Base-by-base conservation (phyloP, 2,888 invertebrate species). In the Ochlodes sylvanus region DNA sequence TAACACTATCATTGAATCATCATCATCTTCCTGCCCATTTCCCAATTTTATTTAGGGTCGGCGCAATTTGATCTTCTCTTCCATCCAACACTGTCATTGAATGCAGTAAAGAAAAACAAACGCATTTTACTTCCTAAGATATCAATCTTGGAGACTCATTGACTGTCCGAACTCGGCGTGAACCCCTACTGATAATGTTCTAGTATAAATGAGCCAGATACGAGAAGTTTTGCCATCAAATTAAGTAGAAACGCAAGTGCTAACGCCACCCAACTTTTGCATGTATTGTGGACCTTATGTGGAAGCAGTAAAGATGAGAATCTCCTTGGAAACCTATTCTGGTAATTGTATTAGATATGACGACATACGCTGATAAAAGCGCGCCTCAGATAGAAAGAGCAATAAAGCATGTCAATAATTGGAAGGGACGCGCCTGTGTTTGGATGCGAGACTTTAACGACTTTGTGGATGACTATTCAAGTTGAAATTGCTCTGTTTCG, bases 401-500 rank as follows among this genome's bases (percentile, higher is more conserved):
- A 89, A 90, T 92, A 92, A 91, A 91, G 81, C 84, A 89, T 86
- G 85, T 83, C 88, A 86, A 87, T 91, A 90, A 92, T 90, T 90
- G 88, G 82, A 82, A 80, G 89, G 88, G 89, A 85, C 83, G 83
- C 78, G 78, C 77, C 75, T 74, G 70, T 77, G 72, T 74, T 72
- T 70, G 71, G 73, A 69, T 72, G 75, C 71, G 69, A 72, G 71
- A 73, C 63, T 68, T 70, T 63, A 72, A 67, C 67, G 60, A 64
- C 67, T 67, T 54, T 54, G 67, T 67, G 44, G 61, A 61, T 34
- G 67, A 38, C 44, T 61, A 61, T 67, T 67, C 61, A 44, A 67
- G 61, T 44, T 54, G 44, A 67, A 60, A 61, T 55, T 32, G 42
- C 34, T 55, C 55, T 61, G 27, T 54, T 54, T 41, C 41, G 27